Base-by-base conservation (phyloP, 2,113 vertebrate genomes). In the Clinocottus analis region DNA sequence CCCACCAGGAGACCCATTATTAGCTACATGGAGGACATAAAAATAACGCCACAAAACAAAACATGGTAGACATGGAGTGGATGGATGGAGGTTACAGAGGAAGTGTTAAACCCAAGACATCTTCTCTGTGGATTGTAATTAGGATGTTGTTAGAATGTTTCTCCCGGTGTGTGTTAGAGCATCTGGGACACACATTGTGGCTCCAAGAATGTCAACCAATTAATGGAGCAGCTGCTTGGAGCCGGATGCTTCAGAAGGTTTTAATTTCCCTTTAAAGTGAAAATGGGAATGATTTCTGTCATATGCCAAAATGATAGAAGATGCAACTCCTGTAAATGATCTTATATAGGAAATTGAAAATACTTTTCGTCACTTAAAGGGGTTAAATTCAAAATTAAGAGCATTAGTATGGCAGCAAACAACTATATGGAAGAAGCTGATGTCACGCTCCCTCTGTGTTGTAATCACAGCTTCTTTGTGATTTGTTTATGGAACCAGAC, bases 111-210 rank as follows among this genome's bases (percentile, higher is more conserved):
- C 59, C 62, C 67, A 37, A 72, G 85, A 78, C 82, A 82, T 88
- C 47, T 76, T 84, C 79, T 76, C 84, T 61, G 79, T 56, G 80
- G 81, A 77, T 88, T 93, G 79, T 90, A 93, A 93, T 93, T 91
- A 90, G 73, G 83, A 91, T 85, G 88, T 78, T 86, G 83, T 89
- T 88, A 85, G 82, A 75, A 74, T 82, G 82, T 70, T 79, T 89
- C 82, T 87, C 67, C 70, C 53, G 75, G 82, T 69, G 65, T 66
- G 65, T 61, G 51, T 56, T 78, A 23, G 23, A 89, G 89, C 92
- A 91, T 92, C 86, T 92, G 91, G 84, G 86, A 67, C 61, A 59
- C 90, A 92, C 88, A 90, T 88, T 88, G 81, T 75, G 56, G 85
- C 64, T 17, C 67, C 71, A 73, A 78, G 86, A 87, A 92, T 81